Conservation (phyloP, 2,888 invertebrate species). For the Lithophane semibrunnea region DNA sequence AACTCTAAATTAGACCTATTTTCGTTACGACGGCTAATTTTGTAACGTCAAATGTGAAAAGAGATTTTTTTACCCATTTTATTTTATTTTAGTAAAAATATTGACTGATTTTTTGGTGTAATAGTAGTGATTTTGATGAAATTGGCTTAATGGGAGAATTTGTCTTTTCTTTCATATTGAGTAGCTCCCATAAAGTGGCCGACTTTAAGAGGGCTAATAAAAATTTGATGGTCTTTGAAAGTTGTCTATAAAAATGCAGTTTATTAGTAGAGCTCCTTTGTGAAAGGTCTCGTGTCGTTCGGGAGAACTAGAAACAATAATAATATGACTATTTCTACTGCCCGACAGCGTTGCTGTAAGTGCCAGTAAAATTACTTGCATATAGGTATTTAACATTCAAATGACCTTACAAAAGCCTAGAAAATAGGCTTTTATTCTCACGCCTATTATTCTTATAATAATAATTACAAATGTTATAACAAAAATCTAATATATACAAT, state of each 20-base stretch:
- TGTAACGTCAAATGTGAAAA: conserved; percentile 56
- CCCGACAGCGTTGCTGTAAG: neutral
- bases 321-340: neutral
- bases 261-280: neutral
- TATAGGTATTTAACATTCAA: neutral
- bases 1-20: conserved; percentile 76
- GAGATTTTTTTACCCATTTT: conserved; percentile 2
- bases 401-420: neutral
- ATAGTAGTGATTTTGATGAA: conserved; percentile 52
- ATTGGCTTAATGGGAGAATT: conserved; percentile 37
- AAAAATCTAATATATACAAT: conserved; percentile 3
- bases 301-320: neutral
- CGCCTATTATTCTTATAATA: neutral
- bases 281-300: neutral
- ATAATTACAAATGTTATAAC: neutral
- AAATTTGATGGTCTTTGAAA: neutral
- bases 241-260: conserved; percentile 11
- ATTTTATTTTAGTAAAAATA: conserved; percentile 46
- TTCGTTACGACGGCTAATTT: conserved; percentile 71
- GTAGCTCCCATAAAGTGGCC: neutral
- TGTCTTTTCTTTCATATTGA: conserved; percentile 7
- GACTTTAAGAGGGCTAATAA: neutral
- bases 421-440: neutral
- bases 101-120: conserved; percentile 42
- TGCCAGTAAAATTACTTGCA: neutral